Evolutionary conservation across 2,797 vertebrate genomes (phyloP).

Genomic region (Ctenosaura bakeri): DNA sequence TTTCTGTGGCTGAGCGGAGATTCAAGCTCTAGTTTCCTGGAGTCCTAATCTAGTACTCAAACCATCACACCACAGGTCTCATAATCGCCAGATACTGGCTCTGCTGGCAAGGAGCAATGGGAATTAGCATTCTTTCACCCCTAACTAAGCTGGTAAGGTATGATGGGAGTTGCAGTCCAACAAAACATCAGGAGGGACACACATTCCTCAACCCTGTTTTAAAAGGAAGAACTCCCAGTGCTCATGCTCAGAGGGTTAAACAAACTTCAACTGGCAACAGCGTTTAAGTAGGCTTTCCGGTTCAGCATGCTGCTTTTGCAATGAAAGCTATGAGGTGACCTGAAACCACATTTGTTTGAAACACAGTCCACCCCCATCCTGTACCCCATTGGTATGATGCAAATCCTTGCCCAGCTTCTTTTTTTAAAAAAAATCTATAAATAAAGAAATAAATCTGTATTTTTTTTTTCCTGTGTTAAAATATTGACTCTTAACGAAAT

Average conservation of each 20-base stretch:
- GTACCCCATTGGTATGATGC: not conserved
- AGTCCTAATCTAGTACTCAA: too few relatives aligned
- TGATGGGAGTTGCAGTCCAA: not conserved
- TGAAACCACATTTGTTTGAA: not conserved
- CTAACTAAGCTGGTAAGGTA: not conserved
- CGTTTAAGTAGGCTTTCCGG: not conserved
- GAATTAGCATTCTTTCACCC: too few relatives aligned
- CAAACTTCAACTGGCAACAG: not conserved
- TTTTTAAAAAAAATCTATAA: too few relatives aligned
- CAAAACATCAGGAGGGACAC: not conserved
- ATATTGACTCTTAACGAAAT: conserved; percentile 31
- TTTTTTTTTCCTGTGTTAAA: not conserved
- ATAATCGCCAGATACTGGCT: too few relatives aligned
- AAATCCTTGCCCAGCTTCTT: not conserved
- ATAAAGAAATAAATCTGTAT: not conserved
- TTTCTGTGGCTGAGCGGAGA: too few relatives aligned
- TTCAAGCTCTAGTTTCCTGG: too few relatives aligned
- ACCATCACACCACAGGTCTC: too few relatives aligned
- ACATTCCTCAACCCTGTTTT: not conserved
- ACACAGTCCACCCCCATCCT: not conserved
- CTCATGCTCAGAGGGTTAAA: not conserved
- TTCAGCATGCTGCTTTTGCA: not conserved
- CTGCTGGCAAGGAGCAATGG: too few relatives aligned
- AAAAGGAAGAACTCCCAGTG: not conserved
- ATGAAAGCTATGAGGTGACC: not conserved